Base-by-base conservation (phyloP, 2,113 vertebrate genomes). In the Dromiciops gliroides region DNA sequence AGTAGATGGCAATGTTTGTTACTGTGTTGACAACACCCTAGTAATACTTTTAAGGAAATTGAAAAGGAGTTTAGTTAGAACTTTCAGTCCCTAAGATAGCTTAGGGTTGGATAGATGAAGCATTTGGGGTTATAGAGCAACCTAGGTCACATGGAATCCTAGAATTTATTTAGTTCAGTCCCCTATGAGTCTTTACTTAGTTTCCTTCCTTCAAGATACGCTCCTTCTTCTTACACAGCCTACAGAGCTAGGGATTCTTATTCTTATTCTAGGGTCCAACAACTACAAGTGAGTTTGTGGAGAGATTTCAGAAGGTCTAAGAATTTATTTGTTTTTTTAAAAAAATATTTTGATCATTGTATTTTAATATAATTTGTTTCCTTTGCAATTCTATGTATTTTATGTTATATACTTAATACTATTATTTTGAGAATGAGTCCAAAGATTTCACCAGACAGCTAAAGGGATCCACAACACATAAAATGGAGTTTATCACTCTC, bases 1-100 rank as follows among this genome's bases (percentile, higher is more conserved):
- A 89, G 92, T 75, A 93, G 92, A 93, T 93, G 92, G 92, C 92
- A 51, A 50, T 93, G n/a, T 88, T 92, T 88, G n/a, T 93, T 93
- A 44, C 92, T 10, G 8, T 31, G n/a, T 93, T 88, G 47, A 37
- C 91, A 37, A n/a, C 31, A 90, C 10, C 48, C 48, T 90, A 25
- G 24, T 49, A 48, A 28, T 26, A 50, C 48, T 90, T 90, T 28
- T 28, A 26, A 90, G 14, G 48, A 44, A 44, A n/a, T 83, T 44
- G 19, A 83, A 83, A 83, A 83, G 67, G 16, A 44, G 37, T 16
- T 83, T 44, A 83, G 67, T 83, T 44, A 83, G 67, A 75, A 75
- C n/a, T n/a, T 75, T 44, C 67, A 23, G 19, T 83, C 19, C 67
- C 37, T 83, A 22, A 44, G 16, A 23, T 44, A 83, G 16, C 6